phyloP scores from a whole-genome alignment of 1,140 invertebrate genomes.

The Asobara japonica region DNA sequence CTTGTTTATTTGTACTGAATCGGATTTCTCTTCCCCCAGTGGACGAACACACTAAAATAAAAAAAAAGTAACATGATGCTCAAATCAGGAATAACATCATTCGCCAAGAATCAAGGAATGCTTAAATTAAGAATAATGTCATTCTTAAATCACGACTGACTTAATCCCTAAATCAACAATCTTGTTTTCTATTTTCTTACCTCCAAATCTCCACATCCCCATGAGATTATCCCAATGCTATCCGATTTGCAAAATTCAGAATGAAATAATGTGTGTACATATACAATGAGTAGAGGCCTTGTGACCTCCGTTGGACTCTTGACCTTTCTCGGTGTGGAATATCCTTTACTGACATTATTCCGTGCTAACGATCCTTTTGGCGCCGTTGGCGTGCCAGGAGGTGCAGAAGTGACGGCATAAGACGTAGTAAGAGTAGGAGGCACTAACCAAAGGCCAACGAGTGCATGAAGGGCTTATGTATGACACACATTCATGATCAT shows the following conservation, averaged over 20 bases:
- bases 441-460: background rate
- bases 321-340: slow-evolving; percentile 57
- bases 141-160: no score
- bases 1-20: no score
- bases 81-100: no score
- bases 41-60: no score
- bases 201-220: no score
- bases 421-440: background rate
- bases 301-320: slow-evolving; percentile 57
- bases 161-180: no score
- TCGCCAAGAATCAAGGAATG: no score
- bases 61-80: no score
- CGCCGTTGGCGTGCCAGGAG: slow-evolving; percentile 21
- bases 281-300: slow-evolving; percentile 31
- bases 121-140: no score
- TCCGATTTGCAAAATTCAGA: slow-evolving; percentile 37
- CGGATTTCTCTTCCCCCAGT: no score
- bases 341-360: slow-evolving; percentile 58
- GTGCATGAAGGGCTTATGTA: slow-evolving; percentile 43
- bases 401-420: slow-evolving; percentile 7
- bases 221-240: no score
- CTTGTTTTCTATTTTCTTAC: no score
- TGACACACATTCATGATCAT: slow-evolving; percentile 61
- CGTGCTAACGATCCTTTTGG: slow-evolving; percentile 58
- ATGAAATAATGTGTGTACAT: slow-evolving; percentile 44